Conservation (phyloP, 2,888 invertebrate genomes). For the Drosophila nr. perissopoda region DNA sequence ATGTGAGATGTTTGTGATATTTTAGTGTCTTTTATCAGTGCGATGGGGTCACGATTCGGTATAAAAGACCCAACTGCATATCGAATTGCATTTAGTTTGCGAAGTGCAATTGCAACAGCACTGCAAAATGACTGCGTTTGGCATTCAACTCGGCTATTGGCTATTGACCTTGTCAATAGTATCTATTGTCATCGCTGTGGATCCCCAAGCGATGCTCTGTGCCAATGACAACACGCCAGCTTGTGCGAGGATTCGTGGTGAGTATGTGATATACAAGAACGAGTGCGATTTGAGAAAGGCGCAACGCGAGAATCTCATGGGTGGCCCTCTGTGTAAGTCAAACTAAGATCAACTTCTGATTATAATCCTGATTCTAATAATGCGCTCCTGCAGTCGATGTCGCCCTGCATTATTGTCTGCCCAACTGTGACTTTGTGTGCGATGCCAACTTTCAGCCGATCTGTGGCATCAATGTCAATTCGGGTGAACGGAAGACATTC, state of each 20-base stretch:
- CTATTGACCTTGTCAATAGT: constrained; percentile 20
- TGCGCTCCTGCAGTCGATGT: constrained; percentile 48
- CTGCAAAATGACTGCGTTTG: constrained; percentile 37
- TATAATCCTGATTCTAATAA: background rate
- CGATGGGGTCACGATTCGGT: constrained; percentile 25
- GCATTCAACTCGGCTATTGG: constrained; percentile 2
- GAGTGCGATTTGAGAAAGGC: constrained; percentile 70
- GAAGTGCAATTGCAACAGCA: constrained; percentile 14
- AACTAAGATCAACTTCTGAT: background rate
- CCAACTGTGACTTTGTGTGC: constrained; percentile 68
- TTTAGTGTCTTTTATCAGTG: constrained; percentile 19
- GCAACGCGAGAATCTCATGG: constrained; percentile 61
- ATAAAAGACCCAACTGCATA: constrained; percentile 57
- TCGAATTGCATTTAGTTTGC: constrained; percentile 60
- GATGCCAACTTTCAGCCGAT: constrained; percentile 43
- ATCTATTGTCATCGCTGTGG: constrained; percentile 8
- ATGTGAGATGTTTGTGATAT: constrained; percentile 6
- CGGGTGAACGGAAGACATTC: constrained; percentile 57
- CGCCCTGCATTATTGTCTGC: constrained; percentile 51
- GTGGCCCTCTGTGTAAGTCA: constrained; percentile 53
- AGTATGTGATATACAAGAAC: constrained; percentile 72
- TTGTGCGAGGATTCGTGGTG: constrained; percentile 60
- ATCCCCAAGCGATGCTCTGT: constrained; percentile 48
- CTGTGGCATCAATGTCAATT: constrained; percentile 61
- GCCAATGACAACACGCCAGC: constrained; percentile 66